Conservation (phyloP, 2,113 vertebrate genomes). For the Tachysurus fulvidraco region DNA sequence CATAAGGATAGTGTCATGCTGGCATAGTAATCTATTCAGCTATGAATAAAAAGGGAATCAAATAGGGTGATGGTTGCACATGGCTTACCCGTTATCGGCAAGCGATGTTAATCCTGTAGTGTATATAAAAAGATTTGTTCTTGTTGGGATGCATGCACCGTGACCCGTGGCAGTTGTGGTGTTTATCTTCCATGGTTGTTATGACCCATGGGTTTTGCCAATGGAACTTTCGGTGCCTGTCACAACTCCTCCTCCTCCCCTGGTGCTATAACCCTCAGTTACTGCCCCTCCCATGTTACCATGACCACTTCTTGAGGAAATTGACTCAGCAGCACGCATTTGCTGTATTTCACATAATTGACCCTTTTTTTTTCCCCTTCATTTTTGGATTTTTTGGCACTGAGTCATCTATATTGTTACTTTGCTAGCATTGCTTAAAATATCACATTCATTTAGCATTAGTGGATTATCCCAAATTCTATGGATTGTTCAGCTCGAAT, state of each 20-base stretch:
- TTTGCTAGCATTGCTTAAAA: slow-evolving; percentile 51
- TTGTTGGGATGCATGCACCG: slow-evolving; percentile 60
- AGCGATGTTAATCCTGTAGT: slow-evolving; percentile 63
- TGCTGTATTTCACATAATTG: not conserved
- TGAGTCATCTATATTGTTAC: slow-evolving; percentile 21
- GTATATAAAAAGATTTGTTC: slow-evolving; percentile 71
- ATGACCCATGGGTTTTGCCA: slow-evolving; percentile 62
- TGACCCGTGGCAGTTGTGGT: slow-evolving; percentile 61
- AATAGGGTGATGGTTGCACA: slow-evolving; percentile 51
- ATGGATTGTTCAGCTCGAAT: slow-evolving; percentile 52
- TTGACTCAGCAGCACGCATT: slow-evolving; percentile 9
- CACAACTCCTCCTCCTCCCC: slow-evolving; percentile 35
- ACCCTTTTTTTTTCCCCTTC: slow-evolving; percentile 54
- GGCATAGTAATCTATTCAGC: slow-evolving; percentile 59
- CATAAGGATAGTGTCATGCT: slow-evolving; percentile 43
- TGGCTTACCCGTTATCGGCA: slow-evolving; percentile 52
- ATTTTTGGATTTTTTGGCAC: slow-evolving; percentile 47
- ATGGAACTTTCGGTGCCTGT: slow-evolving; percentile 62
- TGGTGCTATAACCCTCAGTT: slow-evolving; percentile 32
- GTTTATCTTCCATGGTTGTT: slow-evolving; percentile 71
- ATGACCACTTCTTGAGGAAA: slow-evolving; percentile 35
- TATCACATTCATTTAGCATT: slow-evolving; percentile 59
- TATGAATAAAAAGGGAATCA: slow-evolving; percentile 55
- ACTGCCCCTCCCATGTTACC: slow-evolving; percentile 40
- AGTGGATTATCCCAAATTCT: slow-evolving; percentile 56